phyloP scores from a whole-genome alignment of 1,140 invertebrate genomes.

The Pogonus chalceus region DNA sequence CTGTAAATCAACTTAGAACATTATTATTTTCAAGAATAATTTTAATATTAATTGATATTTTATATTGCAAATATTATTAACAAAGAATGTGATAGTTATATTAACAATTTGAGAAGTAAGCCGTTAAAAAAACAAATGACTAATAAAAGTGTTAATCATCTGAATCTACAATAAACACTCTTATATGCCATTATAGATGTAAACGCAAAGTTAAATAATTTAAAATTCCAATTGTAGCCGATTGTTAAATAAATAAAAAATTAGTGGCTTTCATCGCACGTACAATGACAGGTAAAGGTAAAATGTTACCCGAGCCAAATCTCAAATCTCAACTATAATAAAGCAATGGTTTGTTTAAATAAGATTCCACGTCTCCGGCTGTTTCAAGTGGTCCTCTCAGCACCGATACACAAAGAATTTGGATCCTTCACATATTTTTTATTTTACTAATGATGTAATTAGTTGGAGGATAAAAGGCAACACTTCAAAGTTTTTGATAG shows the following conservation, averaged over 20 bases:
- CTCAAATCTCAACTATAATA: no score
- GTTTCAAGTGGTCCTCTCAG: neutral
- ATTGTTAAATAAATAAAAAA: slow-evolving; percentile 5
- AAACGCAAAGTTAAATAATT: neutral
- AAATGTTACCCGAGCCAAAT: neutral
- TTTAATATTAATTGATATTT: no score
- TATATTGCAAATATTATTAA: no score
- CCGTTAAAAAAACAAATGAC: neutral
- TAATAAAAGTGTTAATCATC: neutral
- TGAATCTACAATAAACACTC: neutral
- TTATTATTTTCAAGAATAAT: neutral
- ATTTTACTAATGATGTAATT: slow-evolving; percentile 1
- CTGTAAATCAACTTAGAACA: no score
- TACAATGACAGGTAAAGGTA: neutral
- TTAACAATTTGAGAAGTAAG: no score
- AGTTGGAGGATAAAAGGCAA: neutral
- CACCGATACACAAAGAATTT: slow-evolving; percentile 1
- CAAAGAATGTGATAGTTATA: no score
- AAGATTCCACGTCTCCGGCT: neutral
- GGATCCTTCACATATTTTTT: neutral
- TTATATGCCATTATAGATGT: neutral
- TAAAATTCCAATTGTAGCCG: neutral
- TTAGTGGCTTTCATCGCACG: neutral
- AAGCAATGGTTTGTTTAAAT: neutral
- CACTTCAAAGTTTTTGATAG: neutral